Evolutionary conservation across 1,140 invertebrate species (phyloP), one percentile per base, ranked within the genome.

Genomic region (Panonychus citri): DNA sequence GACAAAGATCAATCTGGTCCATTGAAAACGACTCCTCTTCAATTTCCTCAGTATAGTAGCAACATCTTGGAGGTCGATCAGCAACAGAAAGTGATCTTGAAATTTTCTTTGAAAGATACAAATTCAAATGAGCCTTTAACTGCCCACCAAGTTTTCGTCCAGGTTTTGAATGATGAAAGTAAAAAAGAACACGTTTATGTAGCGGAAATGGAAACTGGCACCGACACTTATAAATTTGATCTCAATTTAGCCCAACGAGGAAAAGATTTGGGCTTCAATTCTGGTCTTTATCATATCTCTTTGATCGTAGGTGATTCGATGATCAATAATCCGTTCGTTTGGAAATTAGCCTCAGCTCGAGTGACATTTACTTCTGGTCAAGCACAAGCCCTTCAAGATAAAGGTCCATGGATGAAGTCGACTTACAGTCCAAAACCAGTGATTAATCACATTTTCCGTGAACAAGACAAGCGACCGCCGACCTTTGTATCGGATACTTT

Each of bases 91-190:
- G 69, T 97, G 37, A 71, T 83, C 2, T 71, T 94, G 56, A 83
- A 83, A 65, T 87, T 93, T 68, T 68, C 75, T 1, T 69, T 95
- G 1, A 78, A 78, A 56, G 85, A 91, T 68, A 77, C 79, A 61
- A 69, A 71, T n/a, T 76, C 65, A 54, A 76, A 73, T 49, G 78
- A 80, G 64, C 60, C 78, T 1, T 77, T 89, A 59, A 70, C 76
- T 39, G 82, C 88, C 30, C 91, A 96, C 69, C 90, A 96, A 73
- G 82, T 86, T 0, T 96, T 96, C 71, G 78, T 96, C 4, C 77
- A 83, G 24, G 74, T 97, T 24, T 72, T 70, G 2, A 71, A 82
- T 64, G 66, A 71, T 19, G 73, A 77, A 51, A 76, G 73, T 0
- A 74, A 78, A 21, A 77, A 81, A 60, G 90, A 96, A 73, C 83